Conservation (phyloP, 2,888 invertebrate species). For the Lottia gigantea region DNA sequence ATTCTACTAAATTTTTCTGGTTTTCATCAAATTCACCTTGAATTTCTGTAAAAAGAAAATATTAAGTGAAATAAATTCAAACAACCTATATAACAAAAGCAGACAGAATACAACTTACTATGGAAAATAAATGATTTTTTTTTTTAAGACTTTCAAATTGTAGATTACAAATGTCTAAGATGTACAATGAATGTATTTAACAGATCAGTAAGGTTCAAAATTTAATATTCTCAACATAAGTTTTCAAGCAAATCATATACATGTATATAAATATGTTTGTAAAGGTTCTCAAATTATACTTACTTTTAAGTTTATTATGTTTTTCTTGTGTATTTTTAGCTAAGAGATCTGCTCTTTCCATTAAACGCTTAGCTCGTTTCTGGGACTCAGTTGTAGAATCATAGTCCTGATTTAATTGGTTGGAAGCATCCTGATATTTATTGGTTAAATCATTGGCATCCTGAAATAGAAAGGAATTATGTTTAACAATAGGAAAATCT, state of each 20-base stretch:
- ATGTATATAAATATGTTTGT: too few species aligned
- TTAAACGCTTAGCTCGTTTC: slow-evolving; percentile 80
- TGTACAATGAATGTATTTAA: too few species aligned
- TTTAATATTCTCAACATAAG: too few species aligned
- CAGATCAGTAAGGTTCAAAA: too few species aligned
- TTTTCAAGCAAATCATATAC: too few species aligned
- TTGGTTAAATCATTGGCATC: slow-evolving; percentile 72
- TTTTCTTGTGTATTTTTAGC: slow-evolving; percentile 77
- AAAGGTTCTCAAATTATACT: slow-evolving; percentile 22
- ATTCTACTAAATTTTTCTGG: slow-evolving; percentile 73
- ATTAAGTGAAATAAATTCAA: neutral
- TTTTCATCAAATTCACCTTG: slow-evolving; percentile 78
- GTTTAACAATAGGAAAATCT: too few species aligned
- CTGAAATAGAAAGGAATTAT: slow-evolving; percentile 33
- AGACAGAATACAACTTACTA: too few species aligned
- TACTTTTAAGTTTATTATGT: slow-evolving; percentile 74
- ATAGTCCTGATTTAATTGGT: slow-evolving; percentile 79
- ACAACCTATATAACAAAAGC: too few species aligned
- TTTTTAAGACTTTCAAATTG: too few species aligned
- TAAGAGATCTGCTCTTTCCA: slow-evolving; percentile 84
- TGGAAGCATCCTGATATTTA: slow-evolving; percentile 80
- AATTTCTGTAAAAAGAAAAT: slow-evolving; percentile 70
- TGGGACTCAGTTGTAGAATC: slow-evolving; percentile 80
- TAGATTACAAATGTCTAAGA: too few species aligned
- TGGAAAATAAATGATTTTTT: too few species aligned